These are phyloP conservation scores for Maniola jurtina DNA, from an alignment of 1,140 invertebrate genomes.

Conservation along the genomic window DNA sequence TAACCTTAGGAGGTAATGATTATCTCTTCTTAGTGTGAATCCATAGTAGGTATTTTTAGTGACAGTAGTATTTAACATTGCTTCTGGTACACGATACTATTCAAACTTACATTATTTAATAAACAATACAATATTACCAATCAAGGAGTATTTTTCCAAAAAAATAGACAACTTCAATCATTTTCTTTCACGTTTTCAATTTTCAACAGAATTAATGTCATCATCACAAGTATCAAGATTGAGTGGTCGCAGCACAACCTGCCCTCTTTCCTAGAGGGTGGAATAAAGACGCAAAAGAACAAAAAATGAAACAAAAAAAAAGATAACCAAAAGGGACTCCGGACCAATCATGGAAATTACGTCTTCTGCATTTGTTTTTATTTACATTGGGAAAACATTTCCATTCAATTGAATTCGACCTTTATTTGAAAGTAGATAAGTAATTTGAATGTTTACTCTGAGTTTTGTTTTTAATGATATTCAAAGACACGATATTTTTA, in stretches of 20 bases:
- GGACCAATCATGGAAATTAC: slow-evolving; percentile 72
- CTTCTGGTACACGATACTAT: too few relatives aligned
- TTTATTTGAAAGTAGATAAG: slow-evolving; percentile 5
- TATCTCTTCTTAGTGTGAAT: too few relatives aligned
- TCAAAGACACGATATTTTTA: too few relatives aligned
- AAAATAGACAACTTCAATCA: too few relatives aligned
- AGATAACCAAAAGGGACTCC: slow-evolving; percentile 61
- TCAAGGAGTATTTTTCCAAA: too few relatives aligned
- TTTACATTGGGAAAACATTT: slow-evolving; percentile 25
- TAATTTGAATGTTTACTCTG: background rate
- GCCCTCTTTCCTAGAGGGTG: slow-evolving; percentile 70
- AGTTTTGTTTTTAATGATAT: background rate
- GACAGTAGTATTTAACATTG: too few relatives aligned
- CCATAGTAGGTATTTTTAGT: too few relatives aligned
- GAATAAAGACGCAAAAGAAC: slow-evolving; percentile 64
- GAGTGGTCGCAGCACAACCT: slow-evolving; percentile 26
- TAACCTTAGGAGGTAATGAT: too few relatives aligned
- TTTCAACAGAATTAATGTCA: background rate
- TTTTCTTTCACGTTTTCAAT: too few relatives aligned
- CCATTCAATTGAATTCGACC: slow-evolving; percentile 26
- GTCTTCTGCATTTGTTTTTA: slow-evolving; percentile 33
- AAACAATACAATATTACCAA: too few relatives aligned
- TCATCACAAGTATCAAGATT: slow-evolving; percentile 42
- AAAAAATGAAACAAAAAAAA: slow-evolving; percentile 69
- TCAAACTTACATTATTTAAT: too few relatives aligned